Conservation (phyloP, 2,113 vertebrate genomes). For the Castor canadensis region DNA sequence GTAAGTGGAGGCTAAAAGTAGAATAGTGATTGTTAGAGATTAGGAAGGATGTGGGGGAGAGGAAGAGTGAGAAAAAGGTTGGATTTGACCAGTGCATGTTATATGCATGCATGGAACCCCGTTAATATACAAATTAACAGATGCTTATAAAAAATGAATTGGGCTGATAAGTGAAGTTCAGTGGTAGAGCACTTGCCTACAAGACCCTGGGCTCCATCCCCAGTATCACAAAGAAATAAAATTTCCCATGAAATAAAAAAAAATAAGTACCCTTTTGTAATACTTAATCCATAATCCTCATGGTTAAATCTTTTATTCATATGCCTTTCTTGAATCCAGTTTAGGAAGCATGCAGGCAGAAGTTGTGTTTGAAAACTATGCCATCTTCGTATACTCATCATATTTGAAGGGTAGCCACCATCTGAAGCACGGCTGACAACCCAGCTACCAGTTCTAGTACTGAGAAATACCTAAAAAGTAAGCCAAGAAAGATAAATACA, state of each 20-base stretch:
- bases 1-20: not conserved
- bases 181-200: too few species aligned
- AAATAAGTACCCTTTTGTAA: slow-evolving; percentile 85
- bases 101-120: not conserved
- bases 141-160: not conserved
- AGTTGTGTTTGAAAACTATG: slow-evolving; percentile 80
- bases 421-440: slow-evolving; percentile 82
- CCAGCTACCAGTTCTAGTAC: slow-evolving; percentile 88
- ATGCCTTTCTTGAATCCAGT: slow-evolving; percentile 80
- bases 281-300: slow-evolving; percentile 88
- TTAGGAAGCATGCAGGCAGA: slow-evolving; percentile 83
- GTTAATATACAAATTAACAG: too few species aligned
- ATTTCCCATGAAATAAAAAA: slow-evolving; percentile 22
- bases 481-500: slow-evolving; percentile 35
- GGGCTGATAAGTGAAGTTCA: too few species aligned
- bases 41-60: not conserved
- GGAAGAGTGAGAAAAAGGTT: not conserved
- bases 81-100: not conserved
- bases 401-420: slow-evolving; percentile 85
- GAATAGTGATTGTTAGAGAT: not conserved
- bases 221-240: not conserved
- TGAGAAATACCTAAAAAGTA: slow-evolving; percentile 87
- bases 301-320: slow-evolving; percentile 89
- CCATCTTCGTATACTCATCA: slow-evolving; percentile 85
- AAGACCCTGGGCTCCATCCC: too few species aligned